phyloP scores from a whole-genome alignment of 2,113 vertebrate species.

The Nasalis larvatus region DNA sequence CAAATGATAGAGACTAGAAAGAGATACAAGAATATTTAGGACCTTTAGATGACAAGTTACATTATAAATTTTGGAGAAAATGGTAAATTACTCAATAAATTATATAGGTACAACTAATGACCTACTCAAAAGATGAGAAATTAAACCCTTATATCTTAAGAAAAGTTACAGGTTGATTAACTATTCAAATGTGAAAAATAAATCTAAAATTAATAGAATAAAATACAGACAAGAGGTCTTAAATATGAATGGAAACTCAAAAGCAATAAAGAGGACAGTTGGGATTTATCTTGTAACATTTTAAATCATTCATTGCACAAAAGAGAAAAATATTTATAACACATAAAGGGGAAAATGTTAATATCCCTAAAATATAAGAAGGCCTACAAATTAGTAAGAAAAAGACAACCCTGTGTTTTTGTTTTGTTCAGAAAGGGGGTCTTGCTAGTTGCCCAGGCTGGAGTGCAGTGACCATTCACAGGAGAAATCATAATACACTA shows the following conservation, averaged over 20 bases:
- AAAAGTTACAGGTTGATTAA: constrained; percentile 4
- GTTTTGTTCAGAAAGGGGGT: neutral
- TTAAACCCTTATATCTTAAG: neutral
- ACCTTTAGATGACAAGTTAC: neutral
- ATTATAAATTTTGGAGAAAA: neutral
- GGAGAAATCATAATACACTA: neutral
- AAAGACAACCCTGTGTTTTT: neutral
- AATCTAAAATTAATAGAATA: constrained; percentile 8
- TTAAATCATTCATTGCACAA: neutral
- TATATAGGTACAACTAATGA: neutral
- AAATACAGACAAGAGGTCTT: neutral
- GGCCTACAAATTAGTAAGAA: neutral
- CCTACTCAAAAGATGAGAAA: neutral
- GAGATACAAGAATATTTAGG: neutral
- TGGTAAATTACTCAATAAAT: neutral
- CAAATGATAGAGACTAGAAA: neutral
- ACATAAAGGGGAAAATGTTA: neutral
- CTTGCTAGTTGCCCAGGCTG: neutral
- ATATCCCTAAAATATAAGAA: neutral
- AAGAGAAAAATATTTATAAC: neutral
- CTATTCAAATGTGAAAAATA: neutral
- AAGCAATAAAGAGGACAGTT: neutral
- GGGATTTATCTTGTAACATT: neutral
- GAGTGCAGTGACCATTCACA: neutral
- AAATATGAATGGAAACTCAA: neutral